Base-by-base conservation (phyloP, 2,113 vertebrate species). In the Caracal caracal region DNA sequence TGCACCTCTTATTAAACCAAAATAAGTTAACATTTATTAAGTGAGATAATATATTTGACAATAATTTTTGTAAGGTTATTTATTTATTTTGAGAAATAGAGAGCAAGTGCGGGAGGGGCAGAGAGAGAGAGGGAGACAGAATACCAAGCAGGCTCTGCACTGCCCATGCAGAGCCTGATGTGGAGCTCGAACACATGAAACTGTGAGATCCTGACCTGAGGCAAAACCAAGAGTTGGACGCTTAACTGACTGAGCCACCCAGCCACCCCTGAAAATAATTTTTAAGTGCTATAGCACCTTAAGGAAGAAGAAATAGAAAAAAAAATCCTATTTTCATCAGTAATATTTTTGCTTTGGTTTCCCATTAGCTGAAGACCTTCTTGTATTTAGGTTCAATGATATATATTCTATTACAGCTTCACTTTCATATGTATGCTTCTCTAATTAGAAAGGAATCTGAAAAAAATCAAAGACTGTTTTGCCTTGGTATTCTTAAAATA, bases 391-490 rank as follows among this genome's bases (percentile, higher is more conserved):
- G 17, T 6, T 71, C n/a, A 71, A 37, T 78, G 33, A 82, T 79
- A 8, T 96, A 96, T 88, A 95, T 56, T 82, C 37, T 89, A 65
- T 12, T 81, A 73, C 37, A 90, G 81, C 51, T 83, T 94, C 75
- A 26, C 22, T 90, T 93, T 76, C 10, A 43, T 81, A 66, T 53
- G 2, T 78, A 11, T 81, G 9, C 76, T 95, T 97, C 26, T 71
- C 49, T 78, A 96, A 82, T 80, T 93, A 94, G 78, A 70, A 95
- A 95, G 37, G 22, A 80, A 75, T 73, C 10, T 61, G 68, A 81
- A 93, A 90, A 17, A 94, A 73, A 30, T 33, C 30, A 82, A 94
- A 70, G 28, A 65, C 20, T 10, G 43, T 81, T 92, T 97, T 81
- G 20, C 17, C 24, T 28, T 35, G 5, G 26, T 37, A 71, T 90